Evolutionary conservation across 1,140 invertebrate species (phyloP).

Genomic region (Lethrus apterus): DNA sequence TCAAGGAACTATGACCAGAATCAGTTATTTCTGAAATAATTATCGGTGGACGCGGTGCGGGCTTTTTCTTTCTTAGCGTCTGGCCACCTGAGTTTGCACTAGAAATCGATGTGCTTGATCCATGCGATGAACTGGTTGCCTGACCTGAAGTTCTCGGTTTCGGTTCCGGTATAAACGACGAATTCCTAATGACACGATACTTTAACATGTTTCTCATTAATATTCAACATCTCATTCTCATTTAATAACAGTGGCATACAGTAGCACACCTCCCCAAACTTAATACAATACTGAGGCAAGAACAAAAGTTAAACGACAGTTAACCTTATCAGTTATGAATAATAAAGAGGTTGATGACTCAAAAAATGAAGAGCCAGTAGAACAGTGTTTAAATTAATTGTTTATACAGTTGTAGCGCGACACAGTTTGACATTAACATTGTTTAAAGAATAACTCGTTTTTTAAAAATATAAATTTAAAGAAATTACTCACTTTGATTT

Average conservation of each 20-base stretch:
- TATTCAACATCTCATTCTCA: no score
- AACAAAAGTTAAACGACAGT: no score
- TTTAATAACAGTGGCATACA: no score
- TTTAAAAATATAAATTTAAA: slow-evolving; percentile 15
- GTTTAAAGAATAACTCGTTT: no score
- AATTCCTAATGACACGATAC: slow-evolving; percentile 31
- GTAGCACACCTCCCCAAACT: no score
- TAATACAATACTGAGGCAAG: no score
- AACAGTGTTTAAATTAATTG: no score
- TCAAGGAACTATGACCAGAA: slow-evolving; percentile 25
- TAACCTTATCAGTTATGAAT: slow-evolving; percentile 13
- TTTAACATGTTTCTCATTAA: slow-evolving; percentile 37
- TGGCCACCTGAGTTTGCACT: slow-evolving; percentile 42
- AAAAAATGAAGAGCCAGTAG: neutral
- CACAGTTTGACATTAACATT: no score
- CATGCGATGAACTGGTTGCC: slow-evolving; percentile 14
- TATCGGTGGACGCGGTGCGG: slow-evolving; percentile 59
- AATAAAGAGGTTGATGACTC: slow-evolving; percentile 21
- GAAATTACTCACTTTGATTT: slow-evolving; percentile 21
- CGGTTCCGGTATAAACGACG: slow-evolving; percentile 42
- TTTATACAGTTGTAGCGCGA: no score
- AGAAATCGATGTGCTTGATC: slow-evolving; percentile 35
- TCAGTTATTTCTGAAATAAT: slow-evolving; percentile 30
- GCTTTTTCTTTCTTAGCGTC: slow-evolving; percentile 55
- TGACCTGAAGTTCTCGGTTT: slow-evolving; percentile 26